A percentile compares a stretch with the other conserved stretches of the same genome.
phyloP scores from a whole-genome alignment of 1,140 invertebrate species.

The Calliopsis andreniformis region DNA sequence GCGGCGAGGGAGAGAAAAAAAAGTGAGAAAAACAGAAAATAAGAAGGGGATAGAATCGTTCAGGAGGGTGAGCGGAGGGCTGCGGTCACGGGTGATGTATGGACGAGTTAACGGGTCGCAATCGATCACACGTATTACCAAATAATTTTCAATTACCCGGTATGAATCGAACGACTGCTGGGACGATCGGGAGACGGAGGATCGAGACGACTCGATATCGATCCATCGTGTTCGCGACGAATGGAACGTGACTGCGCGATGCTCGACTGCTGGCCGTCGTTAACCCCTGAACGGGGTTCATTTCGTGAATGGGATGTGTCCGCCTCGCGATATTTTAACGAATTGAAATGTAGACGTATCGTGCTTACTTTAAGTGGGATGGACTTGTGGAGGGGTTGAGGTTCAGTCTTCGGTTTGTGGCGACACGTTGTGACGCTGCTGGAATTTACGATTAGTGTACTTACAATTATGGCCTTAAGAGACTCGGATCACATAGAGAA shows the following conservation, averaged over 20 bases:
- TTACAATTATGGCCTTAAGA: too few species aligned
- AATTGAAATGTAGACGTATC: neutral
- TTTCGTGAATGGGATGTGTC: neutral
- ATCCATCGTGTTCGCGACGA: conserved; percentile 34
- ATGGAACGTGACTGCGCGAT: neutral
- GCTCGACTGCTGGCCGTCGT: conserved; percentile 6
- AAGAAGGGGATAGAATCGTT: conserved; percentile 36
- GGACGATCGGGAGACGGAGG: conserved; percentile 26
- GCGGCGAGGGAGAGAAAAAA: conserved; percentile 56
- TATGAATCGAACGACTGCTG: conserved; percentile 61
- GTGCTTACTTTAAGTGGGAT: too few species aligned
- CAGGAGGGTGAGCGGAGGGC: conserved; percentile 11
- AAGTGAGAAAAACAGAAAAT: conserved; percentile 49
- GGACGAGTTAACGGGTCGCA: conserved; percentile 77
- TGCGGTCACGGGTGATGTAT: conserved; percentile 70
- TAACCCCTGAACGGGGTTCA: conserved; percentile 7
- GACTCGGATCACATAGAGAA: too few species aligned
- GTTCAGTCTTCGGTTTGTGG: too few species aligned
- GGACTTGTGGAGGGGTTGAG: too few species aligned
- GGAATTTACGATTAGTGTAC: too few species aligned
- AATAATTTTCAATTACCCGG: conserved; percentile 79
- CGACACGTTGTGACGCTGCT: too few species aligned
- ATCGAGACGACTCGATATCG: conserved; percentile 38
- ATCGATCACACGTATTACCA: conserved; percentile 77
- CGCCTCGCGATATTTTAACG: neutral